These are phyloP conservation scores for Diarsia dahlii DNA, from an alignment of 2,888 invertebrate species.

Conservation along the genomic window DNA sequence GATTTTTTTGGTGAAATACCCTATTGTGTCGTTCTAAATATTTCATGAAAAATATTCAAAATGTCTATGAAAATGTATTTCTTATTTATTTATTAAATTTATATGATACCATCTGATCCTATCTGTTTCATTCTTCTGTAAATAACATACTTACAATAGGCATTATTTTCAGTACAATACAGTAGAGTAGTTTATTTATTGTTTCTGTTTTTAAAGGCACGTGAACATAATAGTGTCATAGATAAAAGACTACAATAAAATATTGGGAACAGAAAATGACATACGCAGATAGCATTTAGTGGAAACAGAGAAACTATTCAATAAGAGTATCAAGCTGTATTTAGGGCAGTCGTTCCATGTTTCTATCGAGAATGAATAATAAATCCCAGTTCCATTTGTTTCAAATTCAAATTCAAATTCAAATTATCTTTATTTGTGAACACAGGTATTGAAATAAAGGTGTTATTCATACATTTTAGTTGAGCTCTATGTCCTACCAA, in stretches of 20 bases:
- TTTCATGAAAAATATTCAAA: constrained; percentile 5
- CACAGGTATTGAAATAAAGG: too few species aligned
- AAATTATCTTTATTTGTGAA: too few species aligned
- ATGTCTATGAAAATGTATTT: neutral
- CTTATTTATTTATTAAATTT: constrained; percentile 1
- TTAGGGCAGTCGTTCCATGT: neutral
- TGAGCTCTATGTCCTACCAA: too few species aligned
- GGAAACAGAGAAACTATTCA: neutral
- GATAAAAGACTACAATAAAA: neutral
- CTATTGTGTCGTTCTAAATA: constrained; percentile 8
- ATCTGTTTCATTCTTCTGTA: neutral
- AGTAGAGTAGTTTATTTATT: constrained; percentile 12
- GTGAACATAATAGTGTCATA: constrained; percentile 5
- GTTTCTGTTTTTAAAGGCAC: constrained; percentile 6
- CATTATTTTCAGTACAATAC: constrained; percentile 1
- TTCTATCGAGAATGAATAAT: neutral
- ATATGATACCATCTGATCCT: constrained; percentile 1
- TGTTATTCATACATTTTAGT: too few species aligned
- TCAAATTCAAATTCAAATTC: too few species aligned
- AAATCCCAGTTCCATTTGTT: neutral
- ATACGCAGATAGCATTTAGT: neutral
- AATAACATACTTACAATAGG: neutral
- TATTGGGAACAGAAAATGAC: constrained; percentile 11
- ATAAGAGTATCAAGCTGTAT: neutral
- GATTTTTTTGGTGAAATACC: too few species aligned